Conservation (phyloP, 2,113 vertebrate species). For the Oxyura jamaicensis region DNA sequence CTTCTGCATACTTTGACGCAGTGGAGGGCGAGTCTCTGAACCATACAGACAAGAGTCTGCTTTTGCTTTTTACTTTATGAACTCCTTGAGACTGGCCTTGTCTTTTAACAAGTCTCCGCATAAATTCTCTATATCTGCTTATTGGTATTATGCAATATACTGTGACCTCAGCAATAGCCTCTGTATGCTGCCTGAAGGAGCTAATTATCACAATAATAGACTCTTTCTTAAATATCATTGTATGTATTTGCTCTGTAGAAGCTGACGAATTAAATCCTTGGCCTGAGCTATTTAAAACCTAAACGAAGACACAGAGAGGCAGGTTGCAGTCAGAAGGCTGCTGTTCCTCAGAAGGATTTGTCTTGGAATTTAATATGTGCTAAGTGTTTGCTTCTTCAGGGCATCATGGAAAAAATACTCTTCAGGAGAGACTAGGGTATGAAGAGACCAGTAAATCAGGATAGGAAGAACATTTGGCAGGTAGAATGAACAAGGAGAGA, state of each 20-base stretch:
- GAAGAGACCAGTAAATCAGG: conserved; percentile 3
- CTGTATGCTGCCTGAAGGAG: not conserved
- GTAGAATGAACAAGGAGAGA: not conserved
- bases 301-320: not conserved
- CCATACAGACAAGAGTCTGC: accelerated
- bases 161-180: not conserved
- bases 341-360: not conserved
- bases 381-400: not conserved
- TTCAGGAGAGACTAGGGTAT: not conserved
- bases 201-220: not conserved
- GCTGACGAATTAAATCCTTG: not conserved
- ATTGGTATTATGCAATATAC: not conserved
- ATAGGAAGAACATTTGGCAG: not conserved
- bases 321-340: not conserved
- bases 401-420: not conserved
- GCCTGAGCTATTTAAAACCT: not conserved
- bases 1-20: accelerated
- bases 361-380: not conserved
- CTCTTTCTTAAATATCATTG: not conserved
- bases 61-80: not conserved
- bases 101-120: accelerated
- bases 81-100: not conserved
- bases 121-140: not conserved
- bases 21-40: not conserved
- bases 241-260: not conserved